Evolutionary conservation across 92 coral and sea anemone species (phyloP).

Genomic region (Pocillopora meandrina): DNA sequence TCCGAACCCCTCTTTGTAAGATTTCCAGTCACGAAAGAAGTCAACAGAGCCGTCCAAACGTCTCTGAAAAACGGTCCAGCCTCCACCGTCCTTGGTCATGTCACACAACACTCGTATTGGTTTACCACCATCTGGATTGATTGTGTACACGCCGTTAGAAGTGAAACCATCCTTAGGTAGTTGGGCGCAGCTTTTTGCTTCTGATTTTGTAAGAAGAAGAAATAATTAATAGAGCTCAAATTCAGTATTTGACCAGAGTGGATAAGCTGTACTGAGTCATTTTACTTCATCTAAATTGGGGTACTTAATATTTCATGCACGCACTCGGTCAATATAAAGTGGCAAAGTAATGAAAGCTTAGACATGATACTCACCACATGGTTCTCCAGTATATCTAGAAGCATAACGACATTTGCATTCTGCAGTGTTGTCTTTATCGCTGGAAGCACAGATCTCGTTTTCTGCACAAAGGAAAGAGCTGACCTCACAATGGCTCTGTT

Average conservation of each 20-base stretch:
- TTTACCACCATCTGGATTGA: conserved; percentile 52
- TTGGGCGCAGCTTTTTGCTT: background rate
- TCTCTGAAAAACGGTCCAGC: conserved; percentile 54
- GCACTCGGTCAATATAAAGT: too few relatives aligned
- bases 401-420: background rate
- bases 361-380: background rate
- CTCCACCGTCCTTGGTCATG: conserved; percentile 55
- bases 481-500: background rate
- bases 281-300: too few relatives aligned
- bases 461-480: too few relatives aligned
- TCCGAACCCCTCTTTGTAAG: conserved; percentile 61
- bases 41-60: conserved; percentile 44
- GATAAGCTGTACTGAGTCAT: too few relatives aligned
- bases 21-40: conserved; percentile 33
- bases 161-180: background rate
- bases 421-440: background rate
- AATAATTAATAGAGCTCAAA: background rate
- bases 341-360: too few relatives aligned
- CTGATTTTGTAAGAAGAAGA: background rate
- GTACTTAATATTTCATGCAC: too few relatives aligned
- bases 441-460: too few relatives aligned
- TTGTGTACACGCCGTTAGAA: conserved; percentile 38
- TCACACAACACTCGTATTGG: conserved; percentile 50
- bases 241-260: background rate
- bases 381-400: background rate